A percentile compares a stretch with the other conserved stretches of the same genome.
These are phyloP conservation scores for Vollenhovia emeryi DNA, from an alignment of 1,140 invertebrate genomes.

Conservation along the genomic window DNA sequence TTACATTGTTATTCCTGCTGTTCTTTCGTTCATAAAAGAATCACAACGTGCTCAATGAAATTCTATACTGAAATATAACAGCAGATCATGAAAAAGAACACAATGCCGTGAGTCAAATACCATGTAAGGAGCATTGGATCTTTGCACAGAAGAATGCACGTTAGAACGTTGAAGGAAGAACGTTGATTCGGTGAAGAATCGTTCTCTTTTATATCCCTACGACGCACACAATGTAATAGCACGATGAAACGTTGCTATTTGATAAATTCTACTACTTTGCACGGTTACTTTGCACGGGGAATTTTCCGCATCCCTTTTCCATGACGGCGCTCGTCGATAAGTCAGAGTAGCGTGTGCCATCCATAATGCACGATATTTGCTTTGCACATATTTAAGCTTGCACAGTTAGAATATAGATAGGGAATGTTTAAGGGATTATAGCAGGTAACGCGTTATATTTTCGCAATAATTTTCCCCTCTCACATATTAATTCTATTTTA, in stretches of 20 bases:
- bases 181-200: no score
- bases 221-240: background rate
- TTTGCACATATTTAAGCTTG: constrained; percentile 38
- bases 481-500: background rate
- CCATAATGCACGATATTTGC: constrained; percentile 38
- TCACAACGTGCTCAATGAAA: background rate
- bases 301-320: constrained; percentile 15
- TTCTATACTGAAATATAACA: background rate
- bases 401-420: constrained; percentile 35
- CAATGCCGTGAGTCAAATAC: background rate
- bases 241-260: background rate
- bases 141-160: background rate
- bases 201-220: no score
- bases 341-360: constrained; percentile 24
- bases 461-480: background rate
- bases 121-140: background rate
- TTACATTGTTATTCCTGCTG: background rate
- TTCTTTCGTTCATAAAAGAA: background rate
- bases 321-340: constrained; percentile 20
- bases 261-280: constrained; percentile 9
- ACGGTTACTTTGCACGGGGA: background rate
- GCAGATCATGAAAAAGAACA: background rate
- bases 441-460: background rate
- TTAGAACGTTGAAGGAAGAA: background rate
- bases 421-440: constrained; percentile 22